phyloP scores from a whole-genome alignment of 2,888 invertebrate genomes.

The Tetramorium bicarinatum region DNA sequence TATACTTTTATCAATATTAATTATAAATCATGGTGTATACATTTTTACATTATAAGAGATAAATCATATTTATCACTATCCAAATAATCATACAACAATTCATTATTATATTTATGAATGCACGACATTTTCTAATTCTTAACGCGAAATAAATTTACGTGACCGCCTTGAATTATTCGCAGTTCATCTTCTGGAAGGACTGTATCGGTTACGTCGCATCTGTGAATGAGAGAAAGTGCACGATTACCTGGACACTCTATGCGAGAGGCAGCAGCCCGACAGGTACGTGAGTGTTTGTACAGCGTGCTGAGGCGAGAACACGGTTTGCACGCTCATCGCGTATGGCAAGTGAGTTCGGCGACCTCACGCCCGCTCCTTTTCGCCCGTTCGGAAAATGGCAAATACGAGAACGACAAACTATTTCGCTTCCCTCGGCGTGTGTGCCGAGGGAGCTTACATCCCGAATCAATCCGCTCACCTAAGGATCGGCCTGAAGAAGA shows the following conservation, averaged over 20 bases:
- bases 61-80: no score
- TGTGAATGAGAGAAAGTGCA: constrained; percentile 39
- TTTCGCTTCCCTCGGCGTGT: constrained; percentile 19
- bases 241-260: constrained; percentile 26
- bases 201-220: constrained; percentile 6
- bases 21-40: background rate
- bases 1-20: background rate
- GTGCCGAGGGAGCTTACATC: background rate
- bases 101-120: background rate
- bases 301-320: constrained; percentile 45
- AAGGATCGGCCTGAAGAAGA: background rate
- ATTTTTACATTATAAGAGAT: background rate
- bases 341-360: constrained; percentile 45
- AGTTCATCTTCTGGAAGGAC: background rate
- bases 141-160: background rate
- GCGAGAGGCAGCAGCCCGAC: constrained; percentile 27
- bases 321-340: constrained; percentile 48
- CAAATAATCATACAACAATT: background rate
- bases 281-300: constrained; percentile 58
- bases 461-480: constrained; percentile 50
- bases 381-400: constrained; percentile 54
- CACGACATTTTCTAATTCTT: background rate
- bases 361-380: constrained; percentile 34
- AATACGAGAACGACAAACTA: constrained; percentile 62
- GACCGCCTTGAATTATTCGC: background rate